Conservation (phyloP, 2,113 vertebrate species). For the Peromyscus polionotus region DNA sequence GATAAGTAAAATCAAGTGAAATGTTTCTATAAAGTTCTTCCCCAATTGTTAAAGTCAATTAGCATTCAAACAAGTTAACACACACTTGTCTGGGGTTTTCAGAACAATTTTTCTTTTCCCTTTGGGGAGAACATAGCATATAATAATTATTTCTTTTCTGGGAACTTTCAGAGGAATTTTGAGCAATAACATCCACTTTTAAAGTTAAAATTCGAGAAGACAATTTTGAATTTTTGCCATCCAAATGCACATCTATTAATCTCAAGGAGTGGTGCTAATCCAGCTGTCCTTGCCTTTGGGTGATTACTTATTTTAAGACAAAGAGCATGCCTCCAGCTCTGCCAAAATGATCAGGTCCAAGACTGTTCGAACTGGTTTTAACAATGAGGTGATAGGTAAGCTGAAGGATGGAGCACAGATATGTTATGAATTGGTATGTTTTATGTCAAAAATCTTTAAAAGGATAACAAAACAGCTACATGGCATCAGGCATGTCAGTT, state of each 20-base stretch:
- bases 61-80: background rate
- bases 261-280: background rate
- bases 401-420: background rate
- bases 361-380: background rate
- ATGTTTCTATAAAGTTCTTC: background rate
- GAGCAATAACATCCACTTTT: background rate
- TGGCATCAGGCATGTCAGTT: background rate
- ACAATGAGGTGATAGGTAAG: background rate
- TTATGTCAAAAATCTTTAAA: slow-evolving; percentile 4
- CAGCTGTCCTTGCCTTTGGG: background rate
- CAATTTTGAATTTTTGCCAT: background rate
- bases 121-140: background rate
- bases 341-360: background rate
- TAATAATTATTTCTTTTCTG: background rate
- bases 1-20: background rate
- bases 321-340: background rate
- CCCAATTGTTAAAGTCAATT: background rate
- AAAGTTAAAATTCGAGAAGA: background rate
- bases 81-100: background rate
- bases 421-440: background rate
- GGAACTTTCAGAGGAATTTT: background rate
- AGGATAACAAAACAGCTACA: background rate
- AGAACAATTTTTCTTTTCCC: background rate
- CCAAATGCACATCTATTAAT: background rate
- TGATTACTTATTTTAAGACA: background rate